Base-by-base conservation (phyloP, 2,113 vertebrate species). In the Elaphurus davidianus region DNA sequence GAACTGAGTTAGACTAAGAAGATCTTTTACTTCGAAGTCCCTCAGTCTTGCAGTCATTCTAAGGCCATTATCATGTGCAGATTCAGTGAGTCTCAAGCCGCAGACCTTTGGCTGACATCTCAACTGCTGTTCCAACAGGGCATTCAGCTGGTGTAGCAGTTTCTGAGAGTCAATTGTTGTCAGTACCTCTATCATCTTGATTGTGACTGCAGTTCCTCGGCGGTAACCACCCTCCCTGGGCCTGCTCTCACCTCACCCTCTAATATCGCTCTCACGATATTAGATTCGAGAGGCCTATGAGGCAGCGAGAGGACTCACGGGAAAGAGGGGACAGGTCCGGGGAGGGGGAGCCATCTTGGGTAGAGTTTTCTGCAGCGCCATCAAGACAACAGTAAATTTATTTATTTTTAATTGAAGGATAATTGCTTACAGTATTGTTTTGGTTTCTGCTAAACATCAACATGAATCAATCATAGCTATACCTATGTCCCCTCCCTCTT, bases 1-100 rank as follows among this genome's bases (percentile, higher is more conserved):
- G 99, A 99, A 99, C 76, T 99, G 99, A 94, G 99, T 99, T 64
- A 99, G 98, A 82, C 99, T 99, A 28, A 99, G 99, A 40, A 99
- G 99, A 94, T 99, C 99, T 90, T 99, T 99, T 91, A 99, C 99
- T 98, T 99, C 99, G 82, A 99, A 99, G 98, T 99, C 99, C 45
- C 99, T 98, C 33, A 99, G 98, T 57, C 99, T 99, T 2, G 99
- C 98, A 0, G 99, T 99, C 99, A 99, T 99, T 57, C 99, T 99
- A 57, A 99, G 99, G 15, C 99, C 99, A 1, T 99, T 99, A 96
- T 99, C 99, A 2, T 99, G 99, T 33, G 99, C 99, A 3, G 99
- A 95, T 94, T 99, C 99, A 1, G 99, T 99, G 33, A 99, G 97
- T 91, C 99, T 98, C 98, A 99, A 98, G 36, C 99, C 99, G 6